A percentile compares a stretch with the other conserved stretches of the same genome.
These are phyloP conservation scores for Trichogramma dendrolimi DNA, from an alignment of 2,888 invertebrate species.

Conservation along the genomic window DNA sequence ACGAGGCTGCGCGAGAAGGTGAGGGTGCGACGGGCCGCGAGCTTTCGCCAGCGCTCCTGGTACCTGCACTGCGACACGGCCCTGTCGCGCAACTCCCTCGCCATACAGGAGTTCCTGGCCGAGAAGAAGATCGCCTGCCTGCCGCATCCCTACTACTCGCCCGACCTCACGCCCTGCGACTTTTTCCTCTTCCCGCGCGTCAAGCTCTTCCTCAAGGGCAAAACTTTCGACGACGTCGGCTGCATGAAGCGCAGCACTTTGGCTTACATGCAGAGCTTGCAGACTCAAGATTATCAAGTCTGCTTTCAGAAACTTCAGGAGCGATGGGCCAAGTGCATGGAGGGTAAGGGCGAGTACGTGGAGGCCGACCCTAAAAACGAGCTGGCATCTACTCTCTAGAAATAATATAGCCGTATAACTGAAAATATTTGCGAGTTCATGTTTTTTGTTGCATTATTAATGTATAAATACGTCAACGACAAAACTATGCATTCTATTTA, in stretches of 20 bases:
- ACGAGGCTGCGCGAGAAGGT: slow-evolving; percentile 29
- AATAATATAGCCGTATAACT: too few relatives aligned
- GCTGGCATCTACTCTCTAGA: too few relatives aligned
- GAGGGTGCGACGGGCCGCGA: slow-evolving; percentile 30
- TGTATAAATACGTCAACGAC: too few relatives aligned
- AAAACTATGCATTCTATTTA: too few relatives aligned
- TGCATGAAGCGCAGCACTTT: slow-evolving; percentile 15
- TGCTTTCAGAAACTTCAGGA: slow-evolving; percentile 25
- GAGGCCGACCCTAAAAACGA: slow-evolving; percentile 1
- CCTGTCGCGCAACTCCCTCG: slow-evolving; percentile 28
- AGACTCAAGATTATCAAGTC: slow-evolving; percentile 15
- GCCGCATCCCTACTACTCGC: slow-evolving; percentile 33
- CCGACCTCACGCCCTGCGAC: slow-evolving; percentile 28
- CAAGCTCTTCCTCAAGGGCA: slow-evolving; percentile 21
- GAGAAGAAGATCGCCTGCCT: slow-evolving; percentile 31
- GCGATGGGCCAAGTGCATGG: slow-evolving; percentile 23
- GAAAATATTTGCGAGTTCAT: too few relatives aligned
- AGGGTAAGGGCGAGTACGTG: slow-evolving; percentile 19
- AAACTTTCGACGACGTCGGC: slow-evolving; percentile 20
- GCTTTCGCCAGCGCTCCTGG: slow-evolving; percentile 32
- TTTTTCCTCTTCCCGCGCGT: slow-evolving; percentile 25
- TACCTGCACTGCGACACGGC: slow-evolving; percentile 35
- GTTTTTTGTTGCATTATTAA: too few relatives aligned
- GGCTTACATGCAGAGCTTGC: slow-evolving; percentile 8
- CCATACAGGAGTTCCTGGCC: slow-evolving; percentile 31